Evolutionary conservation across 2,113 vertebrate species (phyloP).

Genomic region (Rostratula benghalensis): DNA sequence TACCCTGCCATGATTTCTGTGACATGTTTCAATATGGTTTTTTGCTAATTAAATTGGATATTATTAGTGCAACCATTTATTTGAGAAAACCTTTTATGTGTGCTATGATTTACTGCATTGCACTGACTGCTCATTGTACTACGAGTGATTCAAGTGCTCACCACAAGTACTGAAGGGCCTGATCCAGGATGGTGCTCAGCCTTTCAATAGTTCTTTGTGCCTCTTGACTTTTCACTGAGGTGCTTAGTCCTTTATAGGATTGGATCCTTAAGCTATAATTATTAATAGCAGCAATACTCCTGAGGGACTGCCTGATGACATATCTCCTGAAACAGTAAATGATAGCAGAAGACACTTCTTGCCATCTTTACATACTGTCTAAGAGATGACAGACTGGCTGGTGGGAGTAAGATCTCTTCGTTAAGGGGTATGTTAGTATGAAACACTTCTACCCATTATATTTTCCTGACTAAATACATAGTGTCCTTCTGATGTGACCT

Average conservation of each 20-base stretch:
- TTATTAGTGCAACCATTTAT: slow-evolving; percentile 53
- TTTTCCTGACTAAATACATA: neutral
- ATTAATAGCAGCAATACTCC: slow-evolving; percentile 61
- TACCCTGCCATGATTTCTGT: neutral
- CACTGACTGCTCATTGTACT: slow-evolving; percentile 41
- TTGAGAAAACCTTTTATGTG: slow-evolving; percentile 25
- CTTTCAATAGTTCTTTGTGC: slow-evolving; percentile 62
- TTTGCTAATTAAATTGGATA: slow-evolving; percentile 55
- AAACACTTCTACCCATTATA: neutral
- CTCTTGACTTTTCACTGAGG: slow-evolving; percentile 63
- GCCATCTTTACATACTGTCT: neutral
- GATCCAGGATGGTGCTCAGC: slow-evolving; percentile 61
- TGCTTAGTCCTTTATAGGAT: slow-evolving; percentile 56
- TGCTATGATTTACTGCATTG: slow-evolving; percentile 21
- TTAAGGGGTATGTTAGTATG: neutral
- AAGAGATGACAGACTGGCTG: slow-evolving; percentile 11
- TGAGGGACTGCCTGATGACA: slow-evolving; percentile 40
- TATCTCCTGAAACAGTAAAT: slow-evolving; percentile 45
- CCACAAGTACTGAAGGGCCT: slow-evolving; percentile 56
- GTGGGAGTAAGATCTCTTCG: neutral
- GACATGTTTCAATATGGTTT: slow-evolving; percentile 32
- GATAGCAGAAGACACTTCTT: slow-evolving; percentile 36
- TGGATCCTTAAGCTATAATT: slow-evolving; percentile 68
- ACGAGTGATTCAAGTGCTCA: slow-evolving; percentile 50
- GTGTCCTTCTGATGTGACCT: neutral